A percentile compares a stretch with the other conserved stretches of the same genome.
These are phyloP conservation scores for Cerastis leucographa DNA, from an alignment of 2,888 invertebrate genomes.

Conservation along the genomic window DNA sequence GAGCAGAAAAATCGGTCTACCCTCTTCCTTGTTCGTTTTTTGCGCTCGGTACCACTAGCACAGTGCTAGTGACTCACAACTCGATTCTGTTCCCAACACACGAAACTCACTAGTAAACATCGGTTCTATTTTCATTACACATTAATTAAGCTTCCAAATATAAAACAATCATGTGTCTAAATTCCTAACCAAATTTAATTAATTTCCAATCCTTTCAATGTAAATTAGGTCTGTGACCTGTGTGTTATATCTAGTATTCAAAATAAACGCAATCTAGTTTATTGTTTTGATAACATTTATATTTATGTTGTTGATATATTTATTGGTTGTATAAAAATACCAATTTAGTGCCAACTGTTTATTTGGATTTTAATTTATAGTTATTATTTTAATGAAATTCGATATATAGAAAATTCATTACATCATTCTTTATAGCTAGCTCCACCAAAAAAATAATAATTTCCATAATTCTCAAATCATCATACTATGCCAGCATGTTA, in stretches of 20 bases:
- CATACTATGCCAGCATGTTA: background rate
- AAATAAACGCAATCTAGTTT: background rate
- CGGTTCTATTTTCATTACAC: no score
- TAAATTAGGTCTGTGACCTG: background rate
- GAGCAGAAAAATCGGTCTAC: no score
- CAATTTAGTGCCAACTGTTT: background rate
- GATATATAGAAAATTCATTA: background rate
- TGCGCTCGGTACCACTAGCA: no score
- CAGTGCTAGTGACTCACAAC: no score
- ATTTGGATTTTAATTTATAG: background rate
- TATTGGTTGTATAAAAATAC: background rate
- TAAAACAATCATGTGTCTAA: background rate
- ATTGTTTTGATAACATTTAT: background rate
- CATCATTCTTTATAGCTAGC: background rate
- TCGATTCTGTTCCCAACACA: no score
- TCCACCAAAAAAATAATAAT: background rate
- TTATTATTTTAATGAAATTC: background rate
- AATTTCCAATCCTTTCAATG: conserved; percentile 3
- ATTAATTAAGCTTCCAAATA: conserved; percentile 2
- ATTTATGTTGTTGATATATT: background rate
- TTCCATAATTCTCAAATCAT: background rate
- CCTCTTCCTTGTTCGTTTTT: no score
- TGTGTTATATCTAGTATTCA: background rate
- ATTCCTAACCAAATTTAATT: background rate
- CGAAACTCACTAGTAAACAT: no score